Conservation (phyloP, 2,888 invertebrate genomes). For the Drosophila nr. medialis region DNA sequence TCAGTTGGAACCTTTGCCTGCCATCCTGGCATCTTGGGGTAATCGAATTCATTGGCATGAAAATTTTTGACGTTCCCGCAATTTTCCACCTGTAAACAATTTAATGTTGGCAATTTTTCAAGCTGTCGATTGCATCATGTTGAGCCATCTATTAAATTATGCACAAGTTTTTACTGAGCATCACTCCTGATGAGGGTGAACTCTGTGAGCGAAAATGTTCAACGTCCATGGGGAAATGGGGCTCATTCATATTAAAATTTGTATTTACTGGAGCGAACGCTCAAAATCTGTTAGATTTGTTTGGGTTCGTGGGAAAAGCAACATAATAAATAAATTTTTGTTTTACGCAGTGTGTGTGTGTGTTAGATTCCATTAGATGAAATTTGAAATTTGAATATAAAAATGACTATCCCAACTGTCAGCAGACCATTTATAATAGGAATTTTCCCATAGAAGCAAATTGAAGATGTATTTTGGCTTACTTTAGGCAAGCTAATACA, state of each 20-base stretch:
- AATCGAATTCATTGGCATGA: constrained; percentile 72
- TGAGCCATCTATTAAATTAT: constrained; percentile 67
- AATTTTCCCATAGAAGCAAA: background rate
- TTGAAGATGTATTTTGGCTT: background rate
- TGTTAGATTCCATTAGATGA: background rate
- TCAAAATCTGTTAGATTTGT: background rate
- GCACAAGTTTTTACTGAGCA: constrained; percentile 41
- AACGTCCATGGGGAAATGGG: constrained; percentile 11
- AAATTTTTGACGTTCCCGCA: constrained; percentile 54
- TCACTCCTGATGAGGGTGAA: constrained; percentile 30
- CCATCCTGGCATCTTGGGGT: constrained; percentile 6
- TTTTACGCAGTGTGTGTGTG: background rate
- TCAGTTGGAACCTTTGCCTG: background rate
- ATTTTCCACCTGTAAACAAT: constrained; percentile 56
- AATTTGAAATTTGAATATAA: background rate
- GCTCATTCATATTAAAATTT: constrained; percentile 28
- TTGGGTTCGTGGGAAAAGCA: constrained; percentile 2
- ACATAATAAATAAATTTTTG: background rate
- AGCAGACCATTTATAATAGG: background rate
- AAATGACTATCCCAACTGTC: background rate
- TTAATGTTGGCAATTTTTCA: constrained; percentile 62
- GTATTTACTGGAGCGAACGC: constrained; percentile 1
- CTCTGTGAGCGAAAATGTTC: background rate
- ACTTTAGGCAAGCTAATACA: background rate
- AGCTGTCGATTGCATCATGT: constrained; percentile 71